Percentiles rank a stretch among this genome's conserved stretches.
Evolutionary conservation across 2,113 vertebrate genomes (phyloP).

Genomic region (Sylvietta virens): DNA sequence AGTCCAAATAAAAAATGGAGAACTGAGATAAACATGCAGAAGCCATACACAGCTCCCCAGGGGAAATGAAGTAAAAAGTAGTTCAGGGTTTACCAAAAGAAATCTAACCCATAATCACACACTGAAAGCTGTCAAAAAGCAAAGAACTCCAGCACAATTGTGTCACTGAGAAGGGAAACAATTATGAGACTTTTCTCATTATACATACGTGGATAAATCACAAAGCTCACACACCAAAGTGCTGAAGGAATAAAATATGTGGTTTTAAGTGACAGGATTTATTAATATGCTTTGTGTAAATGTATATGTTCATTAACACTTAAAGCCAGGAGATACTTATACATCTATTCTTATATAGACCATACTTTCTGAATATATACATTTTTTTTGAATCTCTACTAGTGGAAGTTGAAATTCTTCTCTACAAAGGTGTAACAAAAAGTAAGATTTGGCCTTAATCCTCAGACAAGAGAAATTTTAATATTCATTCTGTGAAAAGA

Average conservation of each 20-base stretch:
- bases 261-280: background rate
- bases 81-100: background rate
- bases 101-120: background rate
- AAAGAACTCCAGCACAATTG: background rate
- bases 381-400: background rate
- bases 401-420: background rate
- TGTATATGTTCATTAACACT: background rate
- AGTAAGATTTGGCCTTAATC: background rate
- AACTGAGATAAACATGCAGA: background rate
- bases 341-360: background rate
- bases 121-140: background rate
- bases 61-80: background rate
- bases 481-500: background rate
- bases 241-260: background rate
- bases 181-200: background rate
- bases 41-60: background rate
- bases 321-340: background rate
- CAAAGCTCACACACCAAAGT: background rate
- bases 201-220: background rate
- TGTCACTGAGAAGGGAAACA: background rate
- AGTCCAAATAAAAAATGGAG: background rate
- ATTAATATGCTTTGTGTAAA: background rate
- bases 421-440: background rate
- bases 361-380: background rate
- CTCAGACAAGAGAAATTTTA: background rate